Evolutionary conservation across 2,888 invertebrate species (phyloP).

Genomic region (Romanomermis culicivorax): DNA sequence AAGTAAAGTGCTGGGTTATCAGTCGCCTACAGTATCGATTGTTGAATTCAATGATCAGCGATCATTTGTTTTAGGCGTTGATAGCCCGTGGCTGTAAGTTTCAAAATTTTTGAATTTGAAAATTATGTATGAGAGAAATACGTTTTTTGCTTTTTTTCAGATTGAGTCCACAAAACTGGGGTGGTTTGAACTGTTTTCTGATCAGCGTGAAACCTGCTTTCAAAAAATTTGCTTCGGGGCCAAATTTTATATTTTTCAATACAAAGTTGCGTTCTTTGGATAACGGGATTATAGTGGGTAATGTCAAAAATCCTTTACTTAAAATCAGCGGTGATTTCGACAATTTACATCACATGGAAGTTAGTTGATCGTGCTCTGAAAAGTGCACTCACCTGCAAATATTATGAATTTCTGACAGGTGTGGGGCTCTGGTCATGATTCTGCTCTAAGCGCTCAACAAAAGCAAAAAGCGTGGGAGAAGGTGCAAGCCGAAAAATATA

Average conservation of each 20-base stretch:
- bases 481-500: slow-evolving; percentile 61
- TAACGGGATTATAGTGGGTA: neutral
- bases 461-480: slow-evolving; percentile 78
- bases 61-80: slow-evolving; percentile 16
- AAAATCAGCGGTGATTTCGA: slow-evolving; percentile 9
- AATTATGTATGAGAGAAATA: neutral
- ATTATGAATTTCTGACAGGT: slow-evolving; percentile 31
- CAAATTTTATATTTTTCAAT: slow-evolving; percentile 6
- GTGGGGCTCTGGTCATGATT: slow-evolving; percentile 30
- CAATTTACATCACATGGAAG: slow-evolving; percentile 11
- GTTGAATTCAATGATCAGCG: slow-evolving; percentile 15
- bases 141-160: neutral
- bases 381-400: neutral
- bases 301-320: slow-evolving; percentile 13
- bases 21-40: slow-evolving; percentile 18
- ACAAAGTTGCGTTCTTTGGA: slow-evolving; percentile 15
- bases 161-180: neutral
- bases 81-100: slow-evolving; percentile 21
- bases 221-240: neutral
- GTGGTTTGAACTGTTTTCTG: neutral
- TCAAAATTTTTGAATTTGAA: neutral
- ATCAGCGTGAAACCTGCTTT: neutral
- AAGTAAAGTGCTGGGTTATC: slow-evolving; percentile 21
- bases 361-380: slow-evolving; percentile 5
- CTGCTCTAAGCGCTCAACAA: slow-evolving; percentile 46